Percentiles rank a stretch among this genome's conserved stretches.
Evolutionary conservation across 2,888 invertebrate genomes (phyloP).

Genomic region (Blastobasis lacticolella): DNA sequence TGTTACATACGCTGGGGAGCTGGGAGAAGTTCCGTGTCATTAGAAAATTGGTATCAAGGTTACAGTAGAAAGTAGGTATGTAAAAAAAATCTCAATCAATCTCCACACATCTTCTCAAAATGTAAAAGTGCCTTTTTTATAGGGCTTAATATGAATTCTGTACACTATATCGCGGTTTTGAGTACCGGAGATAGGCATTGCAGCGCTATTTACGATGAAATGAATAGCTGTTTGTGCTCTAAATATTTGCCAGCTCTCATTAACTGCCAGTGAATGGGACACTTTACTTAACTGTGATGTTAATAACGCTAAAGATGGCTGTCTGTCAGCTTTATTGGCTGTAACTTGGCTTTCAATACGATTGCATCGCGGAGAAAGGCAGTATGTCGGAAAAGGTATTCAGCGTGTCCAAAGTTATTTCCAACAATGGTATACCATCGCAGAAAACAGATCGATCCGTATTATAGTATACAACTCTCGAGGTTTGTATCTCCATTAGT

Average conservation of each 20-base stretch:
- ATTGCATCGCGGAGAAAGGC: conserved; percentile 2
- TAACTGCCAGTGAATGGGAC: conserved; percentile 19
- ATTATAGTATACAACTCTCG: not conserved
- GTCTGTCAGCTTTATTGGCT: conserved; percentile 19
- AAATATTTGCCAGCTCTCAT: conserved; percentile 17
- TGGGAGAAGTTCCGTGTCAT: no score
- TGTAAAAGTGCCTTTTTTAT: no score
- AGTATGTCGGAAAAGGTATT: not conserved
- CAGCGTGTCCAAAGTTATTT: not conserved
- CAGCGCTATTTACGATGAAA: conserved; percentile 13
- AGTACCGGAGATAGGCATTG: not conserved
- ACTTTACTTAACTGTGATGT: conserved; percentile 17
- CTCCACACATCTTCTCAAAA: no score
- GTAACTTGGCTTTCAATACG: conserved; percentile 18
- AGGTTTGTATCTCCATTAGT: conserved; percentile 3
- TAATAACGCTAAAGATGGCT: conserved; percentile 23
- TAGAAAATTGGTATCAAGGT: no score
- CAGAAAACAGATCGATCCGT: no score
- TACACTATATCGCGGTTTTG: no score
- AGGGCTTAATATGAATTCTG: no score
- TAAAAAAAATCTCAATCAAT: not conserved
- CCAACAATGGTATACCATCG: not conserved
- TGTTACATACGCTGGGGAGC: no score
- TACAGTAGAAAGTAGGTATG: not conserved
- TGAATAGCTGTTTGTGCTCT: not conserved